Percentiles rank a stretch among this genome's conserved stretches.
These are phyloP conservation scores for Notoglanidium macrostoma DNA, from an alignment of 2,797 vertebrate species.

Conservation along the genomic window DNA sequence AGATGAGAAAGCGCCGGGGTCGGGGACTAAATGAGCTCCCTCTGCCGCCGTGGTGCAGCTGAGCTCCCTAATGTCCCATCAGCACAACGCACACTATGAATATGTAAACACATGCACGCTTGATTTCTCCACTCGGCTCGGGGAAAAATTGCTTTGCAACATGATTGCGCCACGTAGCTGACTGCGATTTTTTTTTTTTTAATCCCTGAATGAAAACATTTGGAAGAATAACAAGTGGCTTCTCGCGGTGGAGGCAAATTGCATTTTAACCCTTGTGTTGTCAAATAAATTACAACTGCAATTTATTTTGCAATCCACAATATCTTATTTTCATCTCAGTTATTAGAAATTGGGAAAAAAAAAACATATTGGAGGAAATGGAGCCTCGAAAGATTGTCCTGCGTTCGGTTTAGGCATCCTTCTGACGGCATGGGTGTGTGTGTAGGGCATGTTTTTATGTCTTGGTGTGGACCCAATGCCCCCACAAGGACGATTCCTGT, in stretches of 20 bases:
- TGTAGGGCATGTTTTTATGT: neutral
- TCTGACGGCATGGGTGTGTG: neutral
- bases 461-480: neutral
- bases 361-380: neutral
- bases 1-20: conserved; percentile 36
- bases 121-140: conserved; percentile 26
- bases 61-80: conserved; percentile 29
- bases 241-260: neutral
- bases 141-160: conserved; percentile 25
- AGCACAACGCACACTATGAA: conserved; percentile 24
- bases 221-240: conserved; percentile 62
- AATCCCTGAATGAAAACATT: conserved; percentile 17
- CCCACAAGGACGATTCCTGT: neutral
- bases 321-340: neutral
- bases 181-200: neutral
- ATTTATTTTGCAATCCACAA: neutral
- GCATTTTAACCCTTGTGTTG: neutral
- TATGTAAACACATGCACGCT: conserved; percentile 27
- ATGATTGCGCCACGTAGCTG: conserved; percentile 22
- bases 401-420: neutral
- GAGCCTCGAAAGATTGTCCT: neutral
- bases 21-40: conserved; percentile 35
- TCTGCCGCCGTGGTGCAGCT: neutral
- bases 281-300: neutral
- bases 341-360: neutral